Evolutionary conservation across 2,888 invertebrate genomes (phyloP).

Genomic region (Hetaerina titia): DNA sequence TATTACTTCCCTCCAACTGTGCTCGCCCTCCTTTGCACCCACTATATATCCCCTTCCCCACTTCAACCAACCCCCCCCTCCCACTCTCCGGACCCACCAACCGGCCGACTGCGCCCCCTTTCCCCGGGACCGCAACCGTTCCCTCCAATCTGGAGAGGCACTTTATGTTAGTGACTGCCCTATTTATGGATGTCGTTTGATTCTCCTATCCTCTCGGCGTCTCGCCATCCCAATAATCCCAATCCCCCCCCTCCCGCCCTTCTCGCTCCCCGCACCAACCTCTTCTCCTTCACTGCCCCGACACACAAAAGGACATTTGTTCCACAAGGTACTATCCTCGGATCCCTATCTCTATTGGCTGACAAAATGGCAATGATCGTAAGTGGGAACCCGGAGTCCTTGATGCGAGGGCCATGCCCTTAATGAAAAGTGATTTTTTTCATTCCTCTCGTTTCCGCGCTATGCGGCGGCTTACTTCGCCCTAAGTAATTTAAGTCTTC

Average conservation of each 20-base stretch:
- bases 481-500: not conserved
- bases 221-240: conserved; percentile 23
- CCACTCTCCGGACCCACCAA: too few relatives aligned
- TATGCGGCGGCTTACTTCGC: not conserved
- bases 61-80: not conserved
- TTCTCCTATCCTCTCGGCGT: conserved; percentile 29
- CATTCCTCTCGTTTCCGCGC: not conserved
- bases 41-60: not conserved
- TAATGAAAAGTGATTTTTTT: conserved; percentile 38
- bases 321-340: not conserved
- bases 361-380: conserved; percentile 15
- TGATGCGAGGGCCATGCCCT: not conserved
- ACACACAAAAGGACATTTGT: not conserved
- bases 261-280: not conserved
- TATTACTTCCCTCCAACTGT: too few relatives aligned
- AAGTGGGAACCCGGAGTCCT: not conserved
- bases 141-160: conserved; percentile 60
- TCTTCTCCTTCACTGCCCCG: not conserved
- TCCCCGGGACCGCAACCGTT: not conserved
- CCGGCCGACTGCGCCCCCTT: not conserved
- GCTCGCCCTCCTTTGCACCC: too few relatives aligned
- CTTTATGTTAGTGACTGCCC: conserved; percentile 46
- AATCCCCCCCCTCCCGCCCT: not conserved
- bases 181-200: conserved; percentile 64
- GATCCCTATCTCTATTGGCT: conserved; percentile 5